Conservation (phyloP, 2,797 vertebrate genomes). For the Cryptoprocta ferox region DNA sequence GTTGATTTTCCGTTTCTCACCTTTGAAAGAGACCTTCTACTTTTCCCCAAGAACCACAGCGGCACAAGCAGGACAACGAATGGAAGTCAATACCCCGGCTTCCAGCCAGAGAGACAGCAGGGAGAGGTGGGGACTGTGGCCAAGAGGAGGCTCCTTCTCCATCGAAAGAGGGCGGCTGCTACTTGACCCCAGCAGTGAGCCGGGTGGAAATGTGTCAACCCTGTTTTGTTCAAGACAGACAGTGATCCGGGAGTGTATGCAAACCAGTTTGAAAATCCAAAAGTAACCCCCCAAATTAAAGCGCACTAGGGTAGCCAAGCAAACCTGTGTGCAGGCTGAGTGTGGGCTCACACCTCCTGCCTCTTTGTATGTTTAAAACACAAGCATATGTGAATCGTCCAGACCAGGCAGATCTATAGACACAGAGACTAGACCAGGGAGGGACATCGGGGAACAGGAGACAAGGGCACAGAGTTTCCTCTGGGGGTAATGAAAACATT, state of each 20-base stretch:
- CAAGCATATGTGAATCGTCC: neutral
- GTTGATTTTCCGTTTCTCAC: neutral
- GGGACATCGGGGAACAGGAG: neutral
- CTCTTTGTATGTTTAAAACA: too few species aligned
- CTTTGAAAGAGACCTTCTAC: neutral
- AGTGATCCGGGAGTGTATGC: neutral
- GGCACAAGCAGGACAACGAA: neutral
- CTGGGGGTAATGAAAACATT: neutral
- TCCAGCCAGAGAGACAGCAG: neutral
- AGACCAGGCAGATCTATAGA: neutral
- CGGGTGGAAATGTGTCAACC: neutral
- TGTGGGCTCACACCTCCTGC: neutral
- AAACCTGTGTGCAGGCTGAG: too few species aligned
- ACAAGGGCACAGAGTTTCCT: neutral
- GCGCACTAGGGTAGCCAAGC: neutral
- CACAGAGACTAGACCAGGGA: neutral
- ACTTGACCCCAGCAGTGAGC: fast-evolving
- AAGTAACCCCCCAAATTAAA: neutral
- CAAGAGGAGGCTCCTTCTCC: neutral
- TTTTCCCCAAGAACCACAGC: neutral
- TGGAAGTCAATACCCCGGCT: neutral
- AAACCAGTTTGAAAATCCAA: neutral
- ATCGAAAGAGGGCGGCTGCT: too few species aligned
- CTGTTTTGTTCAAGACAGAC: neutral
- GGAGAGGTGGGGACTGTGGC: neutral